Base-by-base conservation (phyloP, 2,113 vertebrate species). In the Thomomys bottae region DNA sequence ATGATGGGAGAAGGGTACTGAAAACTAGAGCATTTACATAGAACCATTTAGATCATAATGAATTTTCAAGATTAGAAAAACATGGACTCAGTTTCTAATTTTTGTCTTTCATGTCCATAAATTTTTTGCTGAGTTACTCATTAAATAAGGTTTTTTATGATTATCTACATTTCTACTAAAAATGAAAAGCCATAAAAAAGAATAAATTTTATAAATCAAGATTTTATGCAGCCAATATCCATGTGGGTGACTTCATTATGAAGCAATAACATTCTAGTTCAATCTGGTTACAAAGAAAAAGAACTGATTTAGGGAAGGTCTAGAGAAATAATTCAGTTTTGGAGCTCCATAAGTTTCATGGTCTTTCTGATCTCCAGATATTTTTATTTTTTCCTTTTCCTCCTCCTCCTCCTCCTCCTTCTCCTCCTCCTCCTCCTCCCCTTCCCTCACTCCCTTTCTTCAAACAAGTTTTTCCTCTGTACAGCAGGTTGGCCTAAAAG, bases 61-160 rank as follows among this genome's bases (percentile, higher is more conserved):
- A 61, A 26, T 80, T 80, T n/a, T 36, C 45, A 61, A 68, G 49
- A 80, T 45, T 63, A 0, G 6, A 38, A 26, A 83, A 84, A 17
- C 40, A 40, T 59, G 57, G 20, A 34, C 54, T 12, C 32, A 1
- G 17, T 76, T 34, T 71, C 14, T 15, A 84, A 23, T 23, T 49
- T 87, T 84, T 77, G 2, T 64, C 6, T 85, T 49, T 71, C 18
- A 32, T 79, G 89, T 84, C 79, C 61, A 70, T 86, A 80, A 84
- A 80, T 10, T 45, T 78, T 38, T 36, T 71, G 21, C 28, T 70
- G 87, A 92, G 34, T 70, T 42, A 32, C 5, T 93, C 30, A 59
- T 64, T 86, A 66, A 89, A 63, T 72, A 28, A 67, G 21, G 38
- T 38, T 77, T 86, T 38, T 77, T 86, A 54, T 30, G 57, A 79